These are phyloP conservation scores for Amaurobius ferox DNA, from an alignment of 2,888 invertebrate genomes.

Conservation along the genomic window DNA sequence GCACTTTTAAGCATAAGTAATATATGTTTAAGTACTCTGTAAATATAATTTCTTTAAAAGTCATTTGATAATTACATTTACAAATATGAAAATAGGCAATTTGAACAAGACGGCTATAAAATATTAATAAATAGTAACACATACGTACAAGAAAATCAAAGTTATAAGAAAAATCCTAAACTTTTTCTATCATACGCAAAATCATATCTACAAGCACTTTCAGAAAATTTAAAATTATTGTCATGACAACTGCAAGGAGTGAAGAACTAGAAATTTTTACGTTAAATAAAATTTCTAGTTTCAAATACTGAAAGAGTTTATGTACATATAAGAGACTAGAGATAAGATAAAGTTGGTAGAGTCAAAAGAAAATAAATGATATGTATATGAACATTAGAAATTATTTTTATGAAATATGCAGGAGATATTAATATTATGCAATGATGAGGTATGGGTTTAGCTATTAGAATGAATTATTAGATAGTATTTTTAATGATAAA, in stretches of 20 bases:
- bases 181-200: background rate
- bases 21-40: background rate
- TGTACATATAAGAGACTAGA: background rate
- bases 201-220: background rate
- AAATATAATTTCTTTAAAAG: background rate
- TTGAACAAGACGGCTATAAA: conserved; percentile 10
- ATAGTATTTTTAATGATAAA: too few relatives aligned
- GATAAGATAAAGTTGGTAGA: too few relatives aligned
- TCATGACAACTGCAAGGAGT: background rate
- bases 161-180: too few relatives aligned
- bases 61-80: background rate
- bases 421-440: too few relatives aligned
- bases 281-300: background rate
- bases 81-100: conserved; percentile 4
- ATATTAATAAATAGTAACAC: background rate
- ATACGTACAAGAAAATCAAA: background rate
- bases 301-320: background rate
- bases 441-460: too few relatives aligned
- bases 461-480: too few relatives aligned
- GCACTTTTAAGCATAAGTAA: background rate
- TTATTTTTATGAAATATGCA: too few relatives aligned
- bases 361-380: background rate
- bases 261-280: background rate
- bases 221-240: background rate
- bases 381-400: background rate